A percentile compares a stretch with the other conserved stretches of the same genome.
These are phyloP conservation scores for Sarcoramphus papa DNA, from an alignment of 2,797 vertebrate species.

Conservation along the genomic window DNA sequence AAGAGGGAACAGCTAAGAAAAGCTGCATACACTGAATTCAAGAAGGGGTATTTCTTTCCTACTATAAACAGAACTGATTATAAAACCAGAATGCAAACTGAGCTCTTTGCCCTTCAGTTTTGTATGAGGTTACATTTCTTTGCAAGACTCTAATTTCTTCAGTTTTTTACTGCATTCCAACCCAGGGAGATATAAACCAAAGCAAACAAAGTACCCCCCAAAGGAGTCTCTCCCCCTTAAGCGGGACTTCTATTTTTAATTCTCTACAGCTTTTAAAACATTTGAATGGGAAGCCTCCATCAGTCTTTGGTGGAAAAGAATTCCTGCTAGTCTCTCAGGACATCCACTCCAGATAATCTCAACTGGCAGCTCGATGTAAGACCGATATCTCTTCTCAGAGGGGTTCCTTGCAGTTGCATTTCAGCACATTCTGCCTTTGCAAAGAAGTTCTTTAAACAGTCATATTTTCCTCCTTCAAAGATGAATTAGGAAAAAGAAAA, in stretches of 20 bases:
- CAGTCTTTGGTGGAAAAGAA: conserved; percentile 59
- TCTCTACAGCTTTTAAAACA: conserved; percentile 76
- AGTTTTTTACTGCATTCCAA: conserved; percentile 68
- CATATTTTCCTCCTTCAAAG: not conserved
- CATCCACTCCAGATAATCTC: conserved; percentile 61
- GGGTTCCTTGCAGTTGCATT: conserved; percentile 51
- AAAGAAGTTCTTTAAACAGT: conserved; percentile 21
- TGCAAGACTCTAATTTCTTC: conserved; percentile 54
- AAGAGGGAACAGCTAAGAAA: conserved; percentile 59
- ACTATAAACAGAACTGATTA: conserved; percentile 74
- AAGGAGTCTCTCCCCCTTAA: conserved; percentile 64
- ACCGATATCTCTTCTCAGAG: conserved; percentile 22
- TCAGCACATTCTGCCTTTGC: conserved; percentile 52
- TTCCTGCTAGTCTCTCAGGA: conserved; percentile 60
- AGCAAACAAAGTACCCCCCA: conserved; percentile 72
- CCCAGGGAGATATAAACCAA: conserved; percentile 70
- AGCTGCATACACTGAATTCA: conserved; percentile 53
- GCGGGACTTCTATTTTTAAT: conserved; percentile 69
- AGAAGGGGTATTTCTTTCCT: conserved; percentile 70
- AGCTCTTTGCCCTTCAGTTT: conserved; percentile 53
- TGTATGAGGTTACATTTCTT: conserved; percentile 54
- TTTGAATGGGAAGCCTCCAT: conserved; percentile 59
- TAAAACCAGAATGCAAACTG: conserved; percentile 72
- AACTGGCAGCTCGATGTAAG: conserved; percentile 28
- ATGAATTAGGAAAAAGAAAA: not conserved